Percentiles rank a stretch among this genome's conserved stretches.
Evolutionary conservation across 2,113 vertebrate genomes (phyloP).

Genomic region (Tringa solitaria): DNA sequence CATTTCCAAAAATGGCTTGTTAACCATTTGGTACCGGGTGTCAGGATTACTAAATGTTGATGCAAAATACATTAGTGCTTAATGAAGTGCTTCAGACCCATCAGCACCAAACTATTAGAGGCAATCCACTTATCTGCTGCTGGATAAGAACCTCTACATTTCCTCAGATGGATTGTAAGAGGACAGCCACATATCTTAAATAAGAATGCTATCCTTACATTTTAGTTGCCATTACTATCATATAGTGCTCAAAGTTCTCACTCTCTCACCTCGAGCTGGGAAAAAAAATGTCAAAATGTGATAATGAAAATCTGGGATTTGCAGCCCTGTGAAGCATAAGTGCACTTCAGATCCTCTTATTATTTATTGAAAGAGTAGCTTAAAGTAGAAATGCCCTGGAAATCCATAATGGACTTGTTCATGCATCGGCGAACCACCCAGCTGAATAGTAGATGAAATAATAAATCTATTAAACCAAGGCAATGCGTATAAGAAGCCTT

Average conservation of each 20-base stretch:
- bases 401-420: constrained; percentile 16
- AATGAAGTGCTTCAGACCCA: constrained; percentile 32
- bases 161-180: background rate
- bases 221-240: background rate
- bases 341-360: constrained; percentile 16
- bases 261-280: background rate
- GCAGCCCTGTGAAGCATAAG: background rate
- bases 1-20: background rate
- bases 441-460: background rate
- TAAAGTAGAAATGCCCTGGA: constrained; percentile 25
- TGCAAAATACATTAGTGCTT: constrained; percentile 24
- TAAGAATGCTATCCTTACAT: background rate
- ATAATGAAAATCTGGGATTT: constrained; percentile 16
- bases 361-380: constrained; percentile 42
- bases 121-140: constrained; percentile 6
- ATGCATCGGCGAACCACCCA: background rate
- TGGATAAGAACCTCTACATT: constrained; percentile 10
- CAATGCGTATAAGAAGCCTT: background rate
- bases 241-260: constrained; percentile 5
- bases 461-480: background rate
- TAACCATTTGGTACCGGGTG: background rate
- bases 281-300: constrained; percentile 28
- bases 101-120: constrained; percentile 27
- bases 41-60: constrained; percentile 8
- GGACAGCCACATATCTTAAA: background rate